These are phyloP conservation scores for Fundulus diaphanus DNA, from an alignment of 2,797 vertebrate genomes.

Conservation along the genomic window DNA sequence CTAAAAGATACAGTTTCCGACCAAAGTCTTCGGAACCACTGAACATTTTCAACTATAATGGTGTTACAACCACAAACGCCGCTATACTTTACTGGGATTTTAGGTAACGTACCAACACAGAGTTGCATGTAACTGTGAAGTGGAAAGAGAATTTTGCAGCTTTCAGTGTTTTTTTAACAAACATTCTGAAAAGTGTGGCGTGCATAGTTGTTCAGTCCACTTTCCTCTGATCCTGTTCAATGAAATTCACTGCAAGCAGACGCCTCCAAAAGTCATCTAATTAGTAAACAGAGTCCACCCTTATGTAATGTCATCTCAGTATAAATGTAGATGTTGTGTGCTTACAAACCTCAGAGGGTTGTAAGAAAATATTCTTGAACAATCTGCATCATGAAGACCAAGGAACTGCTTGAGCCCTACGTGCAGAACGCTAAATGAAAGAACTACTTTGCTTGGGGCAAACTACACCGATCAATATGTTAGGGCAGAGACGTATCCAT, in stretches of 20 bases:
- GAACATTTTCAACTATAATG: too few relatives aligned
- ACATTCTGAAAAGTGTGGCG: background rate
- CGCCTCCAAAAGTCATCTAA: background rate
- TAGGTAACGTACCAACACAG: background rate
- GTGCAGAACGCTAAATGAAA: background rate
- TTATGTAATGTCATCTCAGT: background rate
- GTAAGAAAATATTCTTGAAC: background rate
- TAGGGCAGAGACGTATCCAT: background rate
- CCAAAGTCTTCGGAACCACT: background rate
- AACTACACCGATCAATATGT: conserved; percentile 2
- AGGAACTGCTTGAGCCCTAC: background rate
- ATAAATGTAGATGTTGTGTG: background rate
- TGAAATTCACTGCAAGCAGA: background rate
- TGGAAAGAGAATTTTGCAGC: background rate
- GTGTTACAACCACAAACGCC: too few relatives aligned
- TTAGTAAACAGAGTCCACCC: background rate
- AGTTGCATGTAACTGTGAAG: background rate
- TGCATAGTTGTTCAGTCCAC: background rate
- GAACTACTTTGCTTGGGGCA: background rate
- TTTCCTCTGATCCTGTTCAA: background rate
- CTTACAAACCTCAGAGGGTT: background rate
- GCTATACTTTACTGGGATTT: too few relatives aligned
- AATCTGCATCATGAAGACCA: background rate
- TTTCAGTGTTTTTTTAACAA: background rate
- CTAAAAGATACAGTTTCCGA: background rate